Conservation (phyloP, 2,888 invertebrate species). For the Apamea sordens region DNA sequence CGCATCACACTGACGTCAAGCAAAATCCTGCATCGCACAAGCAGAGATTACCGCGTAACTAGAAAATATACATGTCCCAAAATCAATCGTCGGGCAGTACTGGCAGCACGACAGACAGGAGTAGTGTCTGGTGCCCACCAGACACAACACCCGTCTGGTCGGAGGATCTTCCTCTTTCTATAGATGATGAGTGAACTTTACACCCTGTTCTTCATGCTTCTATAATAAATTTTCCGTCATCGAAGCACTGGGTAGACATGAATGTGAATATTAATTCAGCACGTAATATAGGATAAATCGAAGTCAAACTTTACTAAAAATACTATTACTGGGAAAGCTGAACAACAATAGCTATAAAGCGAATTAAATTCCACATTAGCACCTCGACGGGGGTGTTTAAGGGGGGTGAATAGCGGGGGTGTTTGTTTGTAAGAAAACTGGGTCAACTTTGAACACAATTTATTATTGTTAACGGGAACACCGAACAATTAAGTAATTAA, state of each 20-base stretch:
- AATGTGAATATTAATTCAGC: not conserved
- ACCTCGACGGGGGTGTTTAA: conserved; percentile 33
- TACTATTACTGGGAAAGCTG: conserved; percentile 26
- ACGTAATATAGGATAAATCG: conserved; percentile 19
- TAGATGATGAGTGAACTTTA: not conserved
- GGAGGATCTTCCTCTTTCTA: not conserved
- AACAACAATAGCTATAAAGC: conserved; percentile 61
- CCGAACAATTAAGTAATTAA: conserved; percentile 59
- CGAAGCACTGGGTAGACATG: not conserved
- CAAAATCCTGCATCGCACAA: not conserved
- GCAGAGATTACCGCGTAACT: not conserved
- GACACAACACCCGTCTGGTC: not conserved
- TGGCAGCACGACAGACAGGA: no score
- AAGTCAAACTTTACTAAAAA: conserved; percentile 29
- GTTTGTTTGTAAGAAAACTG: conserved; percentile 50
- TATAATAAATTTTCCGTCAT: not conserved
- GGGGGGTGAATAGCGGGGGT: not conserved
- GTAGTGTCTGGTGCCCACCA: no score
- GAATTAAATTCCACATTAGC: conserved; percentile 66
- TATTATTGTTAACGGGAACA: conserved; percentile 55
- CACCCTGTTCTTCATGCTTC: not conserved
- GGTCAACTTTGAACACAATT: conserved; percentile 67
- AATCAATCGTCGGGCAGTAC: not conserved
- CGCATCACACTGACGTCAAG: not conserved
- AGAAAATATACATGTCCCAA: no score